Evolutionary conservation across 2,797 vertebrate genomes (phyloP), one percentile per base, ranked within the genome.

Genomic region (Poecilia velifera): DNA sequence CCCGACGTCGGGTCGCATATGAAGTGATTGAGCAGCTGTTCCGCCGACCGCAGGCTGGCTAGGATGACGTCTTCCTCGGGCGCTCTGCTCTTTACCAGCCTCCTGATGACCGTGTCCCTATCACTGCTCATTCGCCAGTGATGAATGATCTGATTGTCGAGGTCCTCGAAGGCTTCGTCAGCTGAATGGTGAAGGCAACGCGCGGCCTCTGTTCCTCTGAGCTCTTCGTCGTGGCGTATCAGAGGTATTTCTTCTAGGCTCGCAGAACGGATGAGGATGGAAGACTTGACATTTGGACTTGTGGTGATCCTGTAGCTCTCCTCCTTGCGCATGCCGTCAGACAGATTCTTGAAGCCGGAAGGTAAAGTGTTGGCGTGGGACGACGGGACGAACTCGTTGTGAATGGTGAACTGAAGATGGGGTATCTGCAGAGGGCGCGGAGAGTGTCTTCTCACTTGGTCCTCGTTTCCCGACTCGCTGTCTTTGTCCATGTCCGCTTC

Each of bases 231-330:
- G n/a, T 93, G 92, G 45, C 82, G 79, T 3, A 81, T 80, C 39
- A 91, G 84, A 43, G 93, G 87, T 75, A 96, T 95, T 83, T 94
- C 94, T 77, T 96, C 95, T 75, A 96, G 87, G 85, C 95, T 96
- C 2, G 94, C 90, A 9, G 95, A 96, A 22, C 95, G 90, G n/a
- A 94, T 88, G 73, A 94, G 92, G 76, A 95, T 86, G 43, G 93
- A 76, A 51, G 94, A 94, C 47, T 92, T 81, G 0, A 88, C 74
- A 34, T 84, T 91, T 6, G 86, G 77, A 77, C 86, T 85, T 9
- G 90, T 82, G 18, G 87, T 34, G 84, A 90, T 76, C 76, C 86
- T 88, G 83, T 89, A 89, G n/a, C 81, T 45, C 59, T 82, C 76
- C 53, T 95, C 91, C 0, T 75, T 82, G n/a, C 31, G 66, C 31